Percentiles rank a stretch among this genome's conserved stretches.
These are phyloP conservation scores for Nemoura dubitans DNA, from an alignment of 2,888 invertebrate species.

Conservation along the genomic window DNA sequence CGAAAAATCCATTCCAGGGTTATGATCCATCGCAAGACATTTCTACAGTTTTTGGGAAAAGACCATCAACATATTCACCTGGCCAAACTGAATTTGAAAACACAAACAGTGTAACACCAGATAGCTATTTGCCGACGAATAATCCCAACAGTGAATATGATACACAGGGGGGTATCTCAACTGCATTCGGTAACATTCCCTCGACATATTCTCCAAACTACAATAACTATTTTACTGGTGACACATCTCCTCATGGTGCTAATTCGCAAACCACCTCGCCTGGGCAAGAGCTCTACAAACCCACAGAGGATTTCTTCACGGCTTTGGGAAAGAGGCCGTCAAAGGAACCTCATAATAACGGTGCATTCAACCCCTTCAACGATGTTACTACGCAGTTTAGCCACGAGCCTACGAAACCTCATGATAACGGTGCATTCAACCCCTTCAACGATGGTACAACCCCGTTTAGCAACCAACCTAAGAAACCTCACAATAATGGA, in stretches of 20 bases:
- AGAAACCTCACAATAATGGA: neutral
- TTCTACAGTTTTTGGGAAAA: neutral
- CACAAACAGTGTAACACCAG: neutral
- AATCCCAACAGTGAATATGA: neutral
- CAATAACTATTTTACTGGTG: neutral
- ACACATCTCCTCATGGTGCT: neutral
- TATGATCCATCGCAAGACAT: neutral
- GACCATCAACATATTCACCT: slow-evolving; percentile 1
- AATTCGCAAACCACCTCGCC: neutral
- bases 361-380: neutral
- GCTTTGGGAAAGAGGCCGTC: neutral
- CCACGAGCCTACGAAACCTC: neutral
- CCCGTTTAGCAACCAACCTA: neutral
- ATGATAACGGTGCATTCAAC: neutral
- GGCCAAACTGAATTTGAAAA: neutral
- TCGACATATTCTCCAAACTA: neutral
- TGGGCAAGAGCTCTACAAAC: neutral
- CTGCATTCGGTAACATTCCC: neutral
- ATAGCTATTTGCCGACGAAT: neutral
- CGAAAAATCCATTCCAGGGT: neutral
- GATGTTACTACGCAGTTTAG: no score
- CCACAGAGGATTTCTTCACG: neutral
- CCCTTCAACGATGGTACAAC: neutral
- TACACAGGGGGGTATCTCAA: neutral
- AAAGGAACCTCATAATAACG: neutral